Evolutionary conservation across 2,113 vertebrate species (phyloP), one percentile per base, ranked within the genome.

Genomic region (Colinus virginianus): DNA sequence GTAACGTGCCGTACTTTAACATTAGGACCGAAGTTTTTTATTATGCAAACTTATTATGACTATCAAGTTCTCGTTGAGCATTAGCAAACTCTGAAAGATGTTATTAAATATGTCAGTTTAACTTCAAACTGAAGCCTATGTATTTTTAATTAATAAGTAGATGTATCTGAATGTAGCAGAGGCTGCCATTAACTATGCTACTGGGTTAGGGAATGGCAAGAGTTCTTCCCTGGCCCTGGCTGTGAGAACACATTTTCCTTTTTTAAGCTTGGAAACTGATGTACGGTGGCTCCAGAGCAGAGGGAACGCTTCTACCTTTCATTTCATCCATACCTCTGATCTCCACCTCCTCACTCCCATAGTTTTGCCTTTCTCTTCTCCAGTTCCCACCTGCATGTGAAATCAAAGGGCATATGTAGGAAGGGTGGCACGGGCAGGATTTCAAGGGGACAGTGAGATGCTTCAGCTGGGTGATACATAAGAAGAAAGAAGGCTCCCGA

Each of bases 101-200:
- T 77, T 88, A 90, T 88, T 90, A 49, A 76, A 62, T 10, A 4
- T 87, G 69, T 94, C 92, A 69, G 86, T 96, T 89, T 88, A 79
- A 88, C 93, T 94, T 94, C 84, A 74, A 45, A 92, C 79, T 89
- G 82, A 87, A 89, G 66, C 67, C 58, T 91, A 78, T 86, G 34
- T 79, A 59, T 84, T 94, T 96, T 96, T 95, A 97, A 97, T 94
- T 97, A 96, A 89, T 82, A 84, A 72, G 70, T 58, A 92, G 87
- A 93, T 63, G 53, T 10, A 36, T 43, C 85, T 69, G 77, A 96
- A 84, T 18, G 58, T 48, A 74, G 69, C 77, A 89, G 78, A 80
- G 2, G 71, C 83, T 93, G 87, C 76, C 70, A 93, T 88, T 94
- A 95, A 58, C 68, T 51, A 88, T 76, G 68, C 88, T 46, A 76